Evolutionary conservation across 2,888 invertebrate species (phyloP), one percentile per base, ranked within the genome.

Genomic region (Folsomia manolachei): DNA sequence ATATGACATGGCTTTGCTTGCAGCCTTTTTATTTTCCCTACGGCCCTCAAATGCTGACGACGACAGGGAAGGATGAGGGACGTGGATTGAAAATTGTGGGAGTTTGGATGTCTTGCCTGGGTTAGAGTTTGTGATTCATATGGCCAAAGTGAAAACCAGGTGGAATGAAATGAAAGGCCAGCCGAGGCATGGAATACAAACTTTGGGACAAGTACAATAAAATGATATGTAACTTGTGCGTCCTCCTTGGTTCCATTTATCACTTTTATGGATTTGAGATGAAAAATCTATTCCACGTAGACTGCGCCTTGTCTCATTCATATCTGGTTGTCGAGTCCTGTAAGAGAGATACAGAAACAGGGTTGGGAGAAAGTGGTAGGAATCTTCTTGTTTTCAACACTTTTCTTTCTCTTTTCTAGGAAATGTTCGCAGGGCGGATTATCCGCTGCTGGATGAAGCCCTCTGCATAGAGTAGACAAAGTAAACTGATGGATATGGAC

Each of bases 251-350:
- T 19, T 69, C 72, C 76, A 78, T 76, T 78, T 78, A 76, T 78
- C 78, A 78, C 74, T 78, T 78, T 78, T 78, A 78, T 78, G 78
- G 76, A 76, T 76, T 78, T 74, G 64, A 65, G 76, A 78, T 76
- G 78, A 78, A 78, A 77, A 75, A 78, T 78, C 78, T 78, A 76
- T 78, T 75, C 72, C 68, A 56, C 60, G 70, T 70, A n/a, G n/a
- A 51, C 53, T 70, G 14, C 62, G 18, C 61, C 69, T 51, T 61
- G 62, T 39, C 39, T 39, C 39, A 39, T 39, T 39, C 39, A 39
- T 24, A 24, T 27, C 56, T 53, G 52, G 21, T 19, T 39, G 64
- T 64, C 23, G 60, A 60, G 19, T 4, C 14, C 39, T 14, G 9
- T 19, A 14, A 21, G 39, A 9, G 39, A 39, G 39, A 39, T 39